Conservation (phyloP, 1,140 invertebrate species). For the Drosophila repleta region DNA sequence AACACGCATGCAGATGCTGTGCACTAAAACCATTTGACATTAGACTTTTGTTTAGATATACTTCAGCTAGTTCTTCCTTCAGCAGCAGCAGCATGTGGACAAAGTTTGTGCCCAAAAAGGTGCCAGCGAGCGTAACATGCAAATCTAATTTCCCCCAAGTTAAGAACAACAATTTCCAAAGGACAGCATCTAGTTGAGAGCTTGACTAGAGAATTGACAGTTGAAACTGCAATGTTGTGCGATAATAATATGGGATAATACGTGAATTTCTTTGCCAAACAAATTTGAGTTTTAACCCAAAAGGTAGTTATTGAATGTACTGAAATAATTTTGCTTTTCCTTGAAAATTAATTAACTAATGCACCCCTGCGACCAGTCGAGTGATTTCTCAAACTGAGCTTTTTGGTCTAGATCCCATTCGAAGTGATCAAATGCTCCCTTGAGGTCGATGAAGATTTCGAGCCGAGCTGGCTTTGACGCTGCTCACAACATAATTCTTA, state of each 20-base stretch:
- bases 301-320: too few species aligned
- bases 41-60: conserved; percentile 56
- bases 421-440: too few species aligned
- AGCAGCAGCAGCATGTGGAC: conserved; percentile 29
- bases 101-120: conserved; percentile 59
- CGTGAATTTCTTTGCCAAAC: neutral
- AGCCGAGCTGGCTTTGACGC: too few species aligned
- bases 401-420: too few species aligned
- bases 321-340: too few species aligned
- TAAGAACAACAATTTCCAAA: conserved; percentile 58
- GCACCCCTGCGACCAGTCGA: too few species aligned
- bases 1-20: conserved; percentile 40
- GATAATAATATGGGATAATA: neutral
- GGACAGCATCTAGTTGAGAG: neutral
- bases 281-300: too few species aligned
- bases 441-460: too few species aligned
- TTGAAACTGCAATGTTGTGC: neutral
- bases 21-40: conserved; percentile 64
- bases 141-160: conserved; percentile 70
- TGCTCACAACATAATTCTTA: too few species aligned
- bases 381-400: too few species aligned
- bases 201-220: neutral
- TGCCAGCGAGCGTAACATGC: conserved; percentile 60
- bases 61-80: conserved; percentile 12
- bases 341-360: too few species aligned